Percentiles rank a stretch among this genome's conserved stretches.
Conservation (phyloP, 2,113 vertebrate species). For the Xenopus tropicalis region UCB_Xtro_10.0 CM004443.2:197422501-197423000, state of each 20-base stretch:
- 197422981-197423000: neutral
- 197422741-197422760: neutral
- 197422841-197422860: neutral
- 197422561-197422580: too few species aligned
- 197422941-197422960: neutral
- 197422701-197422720: too few species aligned
- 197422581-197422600: too few species aligned
- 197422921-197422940: neutral
- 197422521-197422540: too few species aligned
- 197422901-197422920: conserved; percentile 4
- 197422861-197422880: conserved; percentile 9
- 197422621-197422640: too few species aligned
- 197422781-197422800: neutral
- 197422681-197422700: too few species aligned
- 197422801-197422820: neutral
- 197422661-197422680: too few species aligned
- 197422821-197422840: conserved; percentile 2
- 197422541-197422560: too few species aligned
- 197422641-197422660: too few species aligned
- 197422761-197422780: neutral
- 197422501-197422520: too few species aligned
- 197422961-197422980: neutral
- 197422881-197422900: conserved; percentile 4
- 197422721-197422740: too few species aligned
- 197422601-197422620: too few species aligned